Evolutionary conservation across 1,140 invertebrate species (phyloP).

Genomic region (Parasteatoda tepidariorum): DNA sequence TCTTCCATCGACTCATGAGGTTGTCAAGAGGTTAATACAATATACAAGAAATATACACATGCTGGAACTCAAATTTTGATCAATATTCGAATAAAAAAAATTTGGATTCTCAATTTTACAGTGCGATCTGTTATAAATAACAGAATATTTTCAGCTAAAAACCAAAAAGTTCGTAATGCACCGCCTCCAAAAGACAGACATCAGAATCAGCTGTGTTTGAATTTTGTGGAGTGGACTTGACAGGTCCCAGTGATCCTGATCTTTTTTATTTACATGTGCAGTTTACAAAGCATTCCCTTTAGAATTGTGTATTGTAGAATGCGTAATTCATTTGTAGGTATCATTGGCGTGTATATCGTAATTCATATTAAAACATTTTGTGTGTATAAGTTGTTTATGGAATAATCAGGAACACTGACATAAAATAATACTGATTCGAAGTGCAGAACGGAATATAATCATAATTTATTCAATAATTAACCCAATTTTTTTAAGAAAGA

Average conservation of each 20-base stretch:
- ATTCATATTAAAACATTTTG: too few species aligned
- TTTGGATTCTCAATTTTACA: constrained; percentile 22
- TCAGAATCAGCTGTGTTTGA: constrained; percentile 64
- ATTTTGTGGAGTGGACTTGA: constrained; percentile 67
- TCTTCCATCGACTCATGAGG: not conserved
- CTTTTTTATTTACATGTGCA: too few species aligned
- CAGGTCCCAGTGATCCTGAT: constrained; percentile 70
- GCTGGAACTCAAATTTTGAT: constrained; percentile 16
- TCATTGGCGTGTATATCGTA: too few species aligned
- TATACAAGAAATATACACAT: constrained; percentile 12
- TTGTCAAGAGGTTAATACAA: not conserved
- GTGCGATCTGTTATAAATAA: not conserved
- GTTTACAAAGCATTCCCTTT: too few species aligned
- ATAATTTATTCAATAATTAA: too few species aligned
- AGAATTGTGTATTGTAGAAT: too few species aligned
- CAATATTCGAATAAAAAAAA: constrained; percentile 5
- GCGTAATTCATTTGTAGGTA: too few species aligned
- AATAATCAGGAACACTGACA: too few species aligned
- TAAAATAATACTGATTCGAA: too few species aligned
- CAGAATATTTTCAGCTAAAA: constrained; percentile 15
- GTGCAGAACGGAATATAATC: too few species aligned
- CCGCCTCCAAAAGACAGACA: constrained; percentile 52
- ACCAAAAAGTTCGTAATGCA: not conserved
- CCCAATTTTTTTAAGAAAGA: too few species aligned
- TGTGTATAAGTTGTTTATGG: too few species aligned